phyloP scores from a whole-genome alignment of 2,797 vertebrate species.

The Eulemur rubriventer region DNA sequence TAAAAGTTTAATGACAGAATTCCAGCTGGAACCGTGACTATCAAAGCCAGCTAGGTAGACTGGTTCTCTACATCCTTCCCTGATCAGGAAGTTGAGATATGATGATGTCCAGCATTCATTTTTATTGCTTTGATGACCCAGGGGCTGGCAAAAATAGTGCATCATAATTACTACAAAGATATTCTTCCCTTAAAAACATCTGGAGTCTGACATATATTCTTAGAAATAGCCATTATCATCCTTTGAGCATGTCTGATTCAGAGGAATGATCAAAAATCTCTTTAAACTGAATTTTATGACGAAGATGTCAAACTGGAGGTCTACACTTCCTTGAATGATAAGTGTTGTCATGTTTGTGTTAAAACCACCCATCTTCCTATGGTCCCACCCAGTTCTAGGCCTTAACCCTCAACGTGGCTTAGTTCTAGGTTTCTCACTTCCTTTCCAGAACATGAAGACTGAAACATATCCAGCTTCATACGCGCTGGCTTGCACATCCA shows the following conservation, averaged over 20 bases:
- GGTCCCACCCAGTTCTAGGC: not conserved
- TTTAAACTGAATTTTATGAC: constrained; percentile 1
- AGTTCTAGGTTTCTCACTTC: constrained; percentile 20
- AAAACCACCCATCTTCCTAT: not conserved
- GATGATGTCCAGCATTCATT: not conserved
- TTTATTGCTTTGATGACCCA: not conserved
- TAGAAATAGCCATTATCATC: not conserved
- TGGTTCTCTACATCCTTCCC: not conserved
- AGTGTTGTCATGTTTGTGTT: not conserved
- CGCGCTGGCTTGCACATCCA: not conserved
- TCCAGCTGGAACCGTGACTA: not conserved
- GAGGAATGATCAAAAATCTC: constrained; percentile 7
- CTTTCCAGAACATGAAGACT: not conserved
- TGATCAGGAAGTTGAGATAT: not conserved
- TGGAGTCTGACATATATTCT: not conserved
- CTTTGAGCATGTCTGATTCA: constrained; percentile 22
- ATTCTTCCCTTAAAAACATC: not conserved
- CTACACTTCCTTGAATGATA: not conserved
- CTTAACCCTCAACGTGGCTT: not conserved
- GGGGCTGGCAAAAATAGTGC: not conserved
- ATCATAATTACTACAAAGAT: constrained; percentile 4
- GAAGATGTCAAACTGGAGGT: not conserved
- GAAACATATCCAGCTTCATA: not conserved
- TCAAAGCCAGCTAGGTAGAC: not conserved
- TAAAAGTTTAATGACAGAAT: not conserved